These are phyloP conservation scores for Tyto alba DNA, from an alignment of 2,113 vertebrate species.

Conservation along the genomic window DNA sequence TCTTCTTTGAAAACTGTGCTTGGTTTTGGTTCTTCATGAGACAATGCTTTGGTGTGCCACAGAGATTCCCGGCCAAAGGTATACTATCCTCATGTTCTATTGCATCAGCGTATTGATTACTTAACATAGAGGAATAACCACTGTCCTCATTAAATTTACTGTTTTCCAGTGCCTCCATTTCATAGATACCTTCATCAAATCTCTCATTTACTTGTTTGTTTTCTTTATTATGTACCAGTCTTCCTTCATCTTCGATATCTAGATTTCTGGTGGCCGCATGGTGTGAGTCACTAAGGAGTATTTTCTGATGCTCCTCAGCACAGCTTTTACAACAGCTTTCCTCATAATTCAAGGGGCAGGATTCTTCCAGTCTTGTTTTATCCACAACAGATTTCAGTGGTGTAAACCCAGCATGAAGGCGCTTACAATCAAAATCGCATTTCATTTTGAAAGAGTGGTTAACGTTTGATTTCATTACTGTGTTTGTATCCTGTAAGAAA, in stretches of 20 bases:
- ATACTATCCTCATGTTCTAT: slow-evolving; percentile 62
- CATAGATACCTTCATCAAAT: slow-evolving; percentile 14
- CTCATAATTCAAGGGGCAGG: slow-evolving; percentile 2
- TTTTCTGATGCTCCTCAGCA: slow-evolving; percentile 39
- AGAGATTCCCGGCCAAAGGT: slow-evolving; percentile 51
- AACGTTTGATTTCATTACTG: background rate
- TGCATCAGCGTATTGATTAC: slow-evolving; percentile 16
- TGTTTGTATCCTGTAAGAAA: slow-evolving; percentile 51
- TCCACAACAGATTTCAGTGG: slow-evolving; percentile 32
- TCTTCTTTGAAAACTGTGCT: slow-evolving; percentile 51
- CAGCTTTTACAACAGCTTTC: slow-evolving; percentile 55
- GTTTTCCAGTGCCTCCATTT: slow-evolving; percentile 52
- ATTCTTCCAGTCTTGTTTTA: slow-evolving; percentile 39
- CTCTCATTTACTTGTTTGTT: slow-evolving; percentile 48
- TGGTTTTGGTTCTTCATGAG: slow-evolving; percentile 33
- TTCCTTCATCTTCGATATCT: slow-evolving; percentile 48
- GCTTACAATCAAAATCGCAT: slow-evolving; percentile 29
- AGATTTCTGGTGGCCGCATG: background rate
- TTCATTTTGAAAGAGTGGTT: slow-evolving; percentile 66
- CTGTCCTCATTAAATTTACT: slow-evolving; percentile 69
- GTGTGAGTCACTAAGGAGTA: background rate
- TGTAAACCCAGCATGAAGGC: slow-evolving; percentile 8
- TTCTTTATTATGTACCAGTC: slow-evolving; percentile 73
- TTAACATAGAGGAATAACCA: slow-evolving; percentile 74
- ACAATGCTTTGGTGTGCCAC: slow-evolving; percentile 45